Evolutionary conservation across 2,888 invertebrate genomes (phyloP).

Genomic region (Oligia strigilis): DNA sequence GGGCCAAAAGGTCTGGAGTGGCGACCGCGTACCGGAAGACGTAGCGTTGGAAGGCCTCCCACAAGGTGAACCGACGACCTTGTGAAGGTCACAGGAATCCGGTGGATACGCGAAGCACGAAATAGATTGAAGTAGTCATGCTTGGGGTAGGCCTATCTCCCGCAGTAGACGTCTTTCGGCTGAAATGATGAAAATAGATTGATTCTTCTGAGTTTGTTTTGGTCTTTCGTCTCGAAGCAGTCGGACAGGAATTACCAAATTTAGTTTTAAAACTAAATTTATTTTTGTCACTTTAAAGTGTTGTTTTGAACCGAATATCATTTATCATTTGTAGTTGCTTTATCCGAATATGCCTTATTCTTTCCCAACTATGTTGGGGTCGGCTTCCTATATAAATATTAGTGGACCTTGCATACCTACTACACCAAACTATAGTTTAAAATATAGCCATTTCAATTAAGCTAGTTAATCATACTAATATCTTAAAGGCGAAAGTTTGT

Average conservation of each 20-base stretch:
- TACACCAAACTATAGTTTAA: background rate
- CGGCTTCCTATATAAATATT: background rate
- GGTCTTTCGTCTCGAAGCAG: background rate
- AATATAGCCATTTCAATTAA: background rate
- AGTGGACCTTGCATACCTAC: background rate
- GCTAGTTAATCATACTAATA: background rate
- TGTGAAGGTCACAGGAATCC: no score
- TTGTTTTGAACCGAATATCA: background rate
- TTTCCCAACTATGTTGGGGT: background rate
- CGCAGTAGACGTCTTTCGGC: background rate
- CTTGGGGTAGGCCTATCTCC: background rate
- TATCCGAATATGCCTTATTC: background rate
- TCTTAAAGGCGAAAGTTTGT: no score
- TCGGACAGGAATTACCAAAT: background rate
- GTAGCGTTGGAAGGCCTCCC: no score
- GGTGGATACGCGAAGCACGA: background rate
- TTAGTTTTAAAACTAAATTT: background rate
- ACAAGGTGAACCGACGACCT: no score
- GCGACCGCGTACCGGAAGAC: no score
- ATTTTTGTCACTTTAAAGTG: background rate
- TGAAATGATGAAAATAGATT: background rate
- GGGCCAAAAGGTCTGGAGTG: no score
- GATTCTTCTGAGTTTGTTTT: background rate
- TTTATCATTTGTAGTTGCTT: background rate
- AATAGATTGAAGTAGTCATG: background rate